phyloP scores from a whole-genome alignment of 2,113 vertebrate species.

The Elephantulus edwardii region DNA sequence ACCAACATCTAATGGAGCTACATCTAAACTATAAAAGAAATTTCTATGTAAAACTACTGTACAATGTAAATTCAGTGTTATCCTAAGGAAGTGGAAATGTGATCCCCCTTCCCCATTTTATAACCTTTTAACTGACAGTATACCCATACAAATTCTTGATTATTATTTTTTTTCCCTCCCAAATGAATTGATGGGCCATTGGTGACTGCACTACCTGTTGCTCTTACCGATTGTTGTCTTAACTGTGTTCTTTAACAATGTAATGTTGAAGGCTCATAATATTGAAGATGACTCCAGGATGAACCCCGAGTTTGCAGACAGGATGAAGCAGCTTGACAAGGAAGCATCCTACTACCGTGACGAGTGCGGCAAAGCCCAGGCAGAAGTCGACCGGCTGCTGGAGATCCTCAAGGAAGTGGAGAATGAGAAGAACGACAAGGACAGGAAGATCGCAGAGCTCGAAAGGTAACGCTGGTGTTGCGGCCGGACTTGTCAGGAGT shows the following conservation, averaged over 20 bases:
- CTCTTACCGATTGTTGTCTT: constrained; percentile 71
- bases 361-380: constrained; percentile 92
- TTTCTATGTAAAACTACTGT: not conserved
- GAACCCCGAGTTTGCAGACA: constrained; percentile 92
- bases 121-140: constrained; percentile 76
- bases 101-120: not conserved
- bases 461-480: constrained; percentile 89
- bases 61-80: constrained; percentile 21
- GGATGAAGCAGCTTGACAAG: constrained; percentile 93
- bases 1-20: constrained; percentile 8
- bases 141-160: constrained; percentile 83
- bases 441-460: constrained; percentile 94
- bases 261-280: constrained; percentile 89
- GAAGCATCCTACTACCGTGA: constrained; percentile 94
- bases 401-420: constrained; percentile 93
- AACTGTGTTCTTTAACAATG: constrained; percentile 74
- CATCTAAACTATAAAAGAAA: constrained; percentile 2
- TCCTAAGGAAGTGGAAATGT: not conserved
- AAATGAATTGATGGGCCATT: constrained; percentile 57
- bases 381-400: constrained; percentile 93
- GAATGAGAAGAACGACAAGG: constrained; percentile 93
- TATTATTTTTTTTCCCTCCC: constrained; percentile 23
- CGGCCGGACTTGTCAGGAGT: not conserved
- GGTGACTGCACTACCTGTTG: constrained; percentile 29
- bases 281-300: constrained; percentile 89